Percentiles rank a stretch among this genome's conserved stretches.
Evolutionary conservation across 2,113 vertebrate species (phyloP).

Genomic region (Macaca mulatta): DNA sequence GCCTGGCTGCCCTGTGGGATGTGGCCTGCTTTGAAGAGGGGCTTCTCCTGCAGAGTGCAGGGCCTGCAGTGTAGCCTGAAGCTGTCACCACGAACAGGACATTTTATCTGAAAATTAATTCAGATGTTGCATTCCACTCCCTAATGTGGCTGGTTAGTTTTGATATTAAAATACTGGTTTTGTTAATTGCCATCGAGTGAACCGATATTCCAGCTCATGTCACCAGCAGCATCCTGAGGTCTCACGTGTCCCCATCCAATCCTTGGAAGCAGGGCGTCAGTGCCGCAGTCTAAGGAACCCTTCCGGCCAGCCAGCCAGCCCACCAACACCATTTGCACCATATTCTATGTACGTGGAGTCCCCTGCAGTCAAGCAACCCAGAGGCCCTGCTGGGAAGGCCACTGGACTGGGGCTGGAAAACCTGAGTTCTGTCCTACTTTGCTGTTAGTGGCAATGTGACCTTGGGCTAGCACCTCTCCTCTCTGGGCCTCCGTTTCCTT

Average conservation of each 20-base stretch:
- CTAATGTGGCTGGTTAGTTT: background rate
- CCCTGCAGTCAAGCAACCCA: fast-evolving
- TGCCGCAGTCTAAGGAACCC: fast-evolving
- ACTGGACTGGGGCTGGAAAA: background rate
- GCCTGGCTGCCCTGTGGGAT: background rate
- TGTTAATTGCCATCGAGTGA: background rate
- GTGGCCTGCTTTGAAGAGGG: background rate
- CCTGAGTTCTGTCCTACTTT: background rate
- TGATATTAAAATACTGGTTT: background rate
- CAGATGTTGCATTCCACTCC: background rate
- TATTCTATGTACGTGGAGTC: fast-evolving
- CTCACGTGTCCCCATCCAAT: background rate
- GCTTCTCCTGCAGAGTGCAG: background rate
- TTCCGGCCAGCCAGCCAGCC: no score
- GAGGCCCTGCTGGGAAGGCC: background rate
- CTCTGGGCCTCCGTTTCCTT: background rate
- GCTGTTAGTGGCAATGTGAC: no score
- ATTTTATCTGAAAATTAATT: background rate
- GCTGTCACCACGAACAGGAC: background rate
- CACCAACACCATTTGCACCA: fast-evolving
- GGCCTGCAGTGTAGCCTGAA: background rate
- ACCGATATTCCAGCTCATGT: fast-evolving
- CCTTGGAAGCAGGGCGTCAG: fast-evolving
- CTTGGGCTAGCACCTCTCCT: background rate
- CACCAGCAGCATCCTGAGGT: background rate